Conservation (phyloP, 2,888 invertebrate genomes). For the Sphaerophoria taeniata region DNA sequence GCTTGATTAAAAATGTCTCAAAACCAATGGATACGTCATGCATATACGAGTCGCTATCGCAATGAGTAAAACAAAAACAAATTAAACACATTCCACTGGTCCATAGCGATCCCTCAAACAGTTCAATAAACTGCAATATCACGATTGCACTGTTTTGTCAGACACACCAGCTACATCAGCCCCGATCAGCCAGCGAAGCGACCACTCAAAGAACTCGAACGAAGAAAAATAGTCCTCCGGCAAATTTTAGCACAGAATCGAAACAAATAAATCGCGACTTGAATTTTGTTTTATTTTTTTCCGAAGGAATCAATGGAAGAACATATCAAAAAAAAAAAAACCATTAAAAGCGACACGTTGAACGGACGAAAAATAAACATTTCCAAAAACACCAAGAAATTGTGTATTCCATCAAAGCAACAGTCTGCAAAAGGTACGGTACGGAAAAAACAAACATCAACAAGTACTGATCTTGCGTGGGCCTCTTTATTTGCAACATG, state of each 20-base stretch:
- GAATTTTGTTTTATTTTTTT: conserved; percentile 63
- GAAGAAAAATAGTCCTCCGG: conserved; percentile 48
- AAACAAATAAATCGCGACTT: conserved; percentile 76
- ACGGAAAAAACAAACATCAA: conserved; percentile 37
- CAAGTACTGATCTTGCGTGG: conserved; percentile 71
- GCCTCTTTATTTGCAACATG: conserved; percentile 68
- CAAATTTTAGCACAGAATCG: conserved; percentile 68
- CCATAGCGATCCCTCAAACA: neutral
- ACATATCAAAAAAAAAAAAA: conserved; percentile 53
- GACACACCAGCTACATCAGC: conserved; percentile 36
- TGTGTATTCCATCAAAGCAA: conserved; percentile 50
- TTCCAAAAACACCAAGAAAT: conserved; percentile 54
- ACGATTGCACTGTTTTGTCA: conserved; percentile 71
- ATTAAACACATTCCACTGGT: conserved; percentile 60
- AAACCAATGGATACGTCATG: neutral
- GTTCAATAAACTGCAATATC: conserved; percentile 66
- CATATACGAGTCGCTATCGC: neutral
- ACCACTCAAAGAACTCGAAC: conserved; percentile 53
- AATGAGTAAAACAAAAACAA: conserved; percentile 53
- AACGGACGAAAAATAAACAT: conserved; percentile 14
- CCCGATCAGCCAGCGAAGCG: conserved; percentile 19
- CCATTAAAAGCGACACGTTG: conserved; percentile 60
- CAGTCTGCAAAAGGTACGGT: conserved; percentile 26
- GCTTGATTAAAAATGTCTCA: too few relatives aligned
- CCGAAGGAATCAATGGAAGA: conserved; percentile 55